Base-by-base conservation (phyloP, 2,113 vertebrate species). In the Chloebia gouldiae region DNA sequence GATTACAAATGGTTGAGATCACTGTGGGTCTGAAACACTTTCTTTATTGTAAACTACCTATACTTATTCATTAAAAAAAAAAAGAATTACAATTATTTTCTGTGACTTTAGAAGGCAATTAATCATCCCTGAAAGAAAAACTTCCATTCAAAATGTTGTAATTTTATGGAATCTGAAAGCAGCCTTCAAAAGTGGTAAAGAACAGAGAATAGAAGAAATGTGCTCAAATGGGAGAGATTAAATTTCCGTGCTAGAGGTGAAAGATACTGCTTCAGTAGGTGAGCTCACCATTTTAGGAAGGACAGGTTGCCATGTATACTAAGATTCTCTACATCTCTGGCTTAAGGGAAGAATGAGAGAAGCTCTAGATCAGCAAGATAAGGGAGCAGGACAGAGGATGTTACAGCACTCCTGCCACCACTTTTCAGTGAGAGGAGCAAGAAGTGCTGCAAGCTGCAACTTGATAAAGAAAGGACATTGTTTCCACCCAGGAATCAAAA, bases 331-430 rank as follows among this genome's bases (percentile, higher is more conserved):
- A 7, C 35, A 10, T 50, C 33, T 51, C 31, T 70, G 12, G 61
- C 33, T 54, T 51, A 16, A 50, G 9, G 10, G 51, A 59, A 68
- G 59, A 68, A 78, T 45, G 45, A 85, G 31, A 79, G 28, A 39
- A 53, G 16, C 9, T 24, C 20, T 42, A 0, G 0, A 50, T 56
- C 28, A 81, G 2, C 35, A 88, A 6, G 0, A 30, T 50, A 21
- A 81, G 28, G 57, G 22, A 37, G 27, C n/a, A 51, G 27, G 44
- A 28, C 39, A 75, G 78, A 84, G 23, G 54, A 16, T 14, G 10
- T 56, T 60, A 24, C 17, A 40, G 37, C 40, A 39, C 3, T 64
- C 42, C 31, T 5, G 4, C 20, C 37, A 79, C 40, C 13, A 24
- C 42, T 73, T 92, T 49, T 78, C 61, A 50, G 0, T 47, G 70